A percentile compares a stretch with the other conserved stretches of the same genome.
phyloP scores from a whole-genome alignment of 2,888 invertebrate genomes.

The Euzetes globulus region DNA sequence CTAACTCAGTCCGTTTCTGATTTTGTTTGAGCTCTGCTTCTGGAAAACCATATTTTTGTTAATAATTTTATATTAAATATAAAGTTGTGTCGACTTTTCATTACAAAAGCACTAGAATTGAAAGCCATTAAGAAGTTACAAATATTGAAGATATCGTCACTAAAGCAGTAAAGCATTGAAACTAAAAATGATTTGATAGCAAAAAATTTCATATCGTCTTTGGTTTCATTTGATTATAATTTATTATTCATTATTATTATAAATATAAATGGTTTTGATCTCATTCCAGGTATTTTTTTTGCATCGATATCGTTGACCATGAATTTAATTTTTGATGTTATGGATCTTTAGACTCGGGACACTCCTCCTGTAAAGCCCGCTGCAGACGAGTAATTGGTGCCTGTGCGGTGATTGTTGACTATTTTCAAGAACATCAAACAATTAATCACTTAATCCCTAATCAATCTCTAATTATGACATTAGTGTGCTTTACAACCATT shows the following conservation, averaged over 20 bases:
- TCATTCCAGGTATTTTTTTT: background rate
- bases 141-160: background rate
- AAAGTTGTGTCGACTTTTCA: background rate
- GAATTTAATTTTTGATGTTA: background rate
- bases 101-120: background rate
- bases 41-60: constrained; percentile 15
- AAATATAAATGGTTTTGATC: background rate
- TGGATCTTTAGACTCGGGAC: background rate
- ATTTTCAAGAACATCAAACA: background rate
- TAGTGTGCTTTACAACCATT: background rate
- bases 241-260: background rate
- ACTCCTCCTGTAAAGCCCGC: constrained; percentile 22
- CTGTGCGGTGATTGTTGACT: background rate
- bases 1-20: constrained; percentile 22
- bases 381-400: background rate
- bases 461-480: too few species aligned
- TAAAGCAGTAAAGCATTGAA: constrained; percentile 22
- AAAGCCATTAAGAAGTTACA: background rate
- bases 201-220: constrained; percentile 10
- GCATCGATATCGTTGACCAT: constrained; percentile 12
- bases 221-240: background rate
- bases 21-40: constrained; percentile 14
- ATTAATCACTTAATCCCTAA: background rate
- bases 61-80: background rate
- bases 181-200: constrained; percentile 19